Base-by-base conservation (phyloP, 1,140 invertebrate genomes). In the Pseudomyrmex cubaensis region DNA sequence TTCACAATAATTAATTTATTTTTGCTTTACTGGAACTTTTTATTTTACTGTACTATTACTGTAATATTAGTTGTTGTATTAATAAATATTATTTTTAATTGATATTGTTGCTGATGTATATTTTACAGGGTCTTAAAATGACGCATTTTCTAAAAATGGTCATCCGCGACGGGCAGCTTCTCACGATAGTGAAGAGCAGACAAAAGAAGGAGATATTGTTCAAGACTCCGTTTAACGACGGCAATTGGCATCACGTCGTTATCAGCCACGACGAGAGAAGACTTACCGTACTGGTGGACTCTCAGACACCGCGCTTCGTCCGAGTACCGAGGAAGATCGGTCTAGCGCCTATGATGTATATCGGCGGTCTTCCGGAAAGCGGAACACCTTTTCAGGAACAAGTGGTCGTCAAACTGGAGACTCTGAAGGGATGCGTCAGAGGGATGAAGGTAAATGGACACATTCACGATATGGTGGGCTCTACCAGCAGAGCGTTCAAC, bases 401-500 rank as follows among this genome's bases (percentile, higher is more conserved):
- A 83, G 95, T 96, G 20, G 95, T 96, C n/a, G 92, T 95, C 54
- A 96, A 96, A 80, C 89, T 96, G n/a, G 96, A 97, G 89, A 96
- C 96, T 9, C 96, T 98, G 70, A 97, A 97, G 87, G 98, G 98
- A 0, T 99, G 98, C 91, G 95, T 99, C 5, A 95, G 96, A 77
- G 95, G 96, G 48, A 94, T 98, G 59, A 94, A 94, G 63, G 95
- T 99, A 1, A 98, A 98, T 93, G 96, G 96, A 7, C 95, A 96
- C 72, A 94, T 95, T 22, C 96, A 97, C 90, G 97, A 98, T 93
- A 95, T 98, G 90, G 96, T 97, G 25, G 95, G 96, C 2, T 96
- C 96, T 0, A 96, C 96, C 52, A 95, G 93, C 56, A 93, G 94
- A 87, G 96, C 96, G 62, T 96, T 96, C 73, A 96, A 97, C 84